Evolutionary conservation across 2,888 invertebrate species (phyloP), one percentile per base, ranked within the genome.

Genomic region (Tinea pellionella): DNA sequence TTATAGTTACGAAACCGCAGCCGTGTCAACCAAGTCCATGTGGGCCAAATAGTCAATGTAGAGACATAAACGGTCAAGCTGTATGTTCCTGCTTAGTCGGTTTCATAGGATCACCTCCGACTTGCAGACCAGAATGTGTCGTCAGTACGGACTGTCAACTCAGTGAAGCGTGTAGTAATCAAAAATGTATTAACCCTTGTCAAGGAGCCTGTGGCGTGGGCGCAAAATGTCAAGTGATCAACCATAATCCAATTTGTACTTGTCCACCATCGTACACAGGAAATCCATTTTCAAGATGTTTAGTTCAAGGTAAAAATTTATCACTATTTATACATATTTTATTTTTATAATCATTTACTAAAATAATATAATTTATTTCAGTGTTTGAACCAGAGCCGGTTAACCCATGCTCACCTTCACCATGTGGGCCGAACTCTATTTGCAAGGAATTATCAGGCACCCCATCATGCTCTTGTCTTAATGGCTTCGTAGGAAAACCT

Each of bases 101-200:
- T 63, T 94, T 89, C 71, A 89, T 92, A 55, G 94, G 95, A 63
- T 90, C 89, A 65, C 94, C 95, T 43, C 94, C 94, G 1, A 89
- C 91, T 9, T 95, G 94, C 70, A 87, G 94, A 68, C 94, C 94
- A 13, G 94, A 94, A 78, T 94, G 94, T 72, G 88, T 90, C 42
- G 88, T 91, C 3, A 94, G 92, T 72, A 89, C 92, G 0, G 94
- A 95, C 73, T 95, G 95, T 75, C 75, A 90, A 3, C 90, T 91
- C 55, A 92, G 89, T 65, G 89, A 92, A 79, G 92, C 94, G 3
- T 95, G 94, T 69, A 90, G 90, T 60, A 94, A 94, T 71, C 92
- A 92, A 72, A 93, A 93, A 80, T 96, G 96, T 72, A 84, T 90
- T 30, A 91, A 95, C 74, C 95, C 95, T n/a, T 95, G 95, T 69